These are phyloP conservation scores for Brenthis hecate DNA, from an alignment of 2,888 invertebrate species.

Conservation along the genomic window DNA sequence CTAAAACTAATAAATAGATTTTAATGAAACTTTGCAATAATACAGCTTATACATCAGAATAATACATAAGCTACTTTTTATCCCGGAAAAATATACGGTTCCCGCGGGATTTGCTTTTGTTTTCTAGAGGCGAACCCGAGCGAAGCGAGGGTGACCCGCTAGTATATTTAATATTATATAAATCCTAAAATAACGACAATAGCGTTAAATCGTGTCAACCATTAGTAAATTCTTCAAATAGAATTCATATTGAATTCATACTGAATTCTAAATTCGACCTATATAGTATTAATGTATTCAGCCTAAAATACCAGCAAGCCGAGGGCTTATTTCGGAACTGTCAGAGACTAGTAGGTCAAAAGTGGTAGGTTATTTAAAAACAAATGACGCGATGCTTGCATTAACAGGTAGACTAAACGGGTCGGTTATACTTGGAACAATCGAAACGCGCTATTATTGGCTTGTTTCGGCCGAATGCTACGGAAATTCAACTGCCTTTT, in stretches of 20 bases:
- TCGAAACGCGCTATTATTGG: slow-evolving; percentile 77
- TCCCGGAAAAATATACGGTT: too few species aligned
- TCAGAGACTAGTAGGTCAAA: slow-evolving; percentile 66
- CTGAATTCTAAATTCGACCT: slow-evolving; percentile 31
- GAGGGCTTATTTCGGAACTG: slow-evolving; percentile 60
- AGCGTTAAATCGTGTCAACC: not conserved
- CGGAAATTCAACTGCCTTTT: slow-evolving; percentile 60
- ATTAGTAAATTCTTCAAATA: slow-evolving; percentile 11
- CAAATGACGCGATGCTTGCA: slow-evolving; percentile 67
- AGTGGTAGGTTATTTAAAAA: slow-evolving; percentile 68
- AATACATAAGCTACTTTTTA: too few species aligned
- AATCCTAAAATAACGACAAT: not conserved
- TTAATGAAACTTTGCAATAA: too few species aligned
- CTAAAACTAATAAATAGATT: too few species aligned
- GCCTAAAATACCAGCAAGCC: slow-evolving; percentile 49
- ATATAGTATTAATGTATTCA: slow-evolving; percentile 39
- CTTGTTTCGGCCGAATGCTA: slow-evolving; percentile 61
- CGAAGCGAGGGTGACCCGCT: too few species aligned
- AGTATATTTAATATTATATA: too few species aligned
- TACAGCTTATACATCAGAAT: too few species aligned
- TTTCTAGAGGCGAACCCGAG: too few species aligned
- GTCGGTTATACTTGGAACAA: slow-evolving; percentile 74
- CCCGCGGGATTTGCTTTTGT: too few species aligned
- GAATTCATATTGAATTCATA: slow-evolving; percentile 14
- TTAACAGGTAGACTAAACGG: slow-evolving; percentile 70